Base-by-base conservation (phyloP, 2,888 invertebrate genomes). In the Timema cristinae region DNA sequence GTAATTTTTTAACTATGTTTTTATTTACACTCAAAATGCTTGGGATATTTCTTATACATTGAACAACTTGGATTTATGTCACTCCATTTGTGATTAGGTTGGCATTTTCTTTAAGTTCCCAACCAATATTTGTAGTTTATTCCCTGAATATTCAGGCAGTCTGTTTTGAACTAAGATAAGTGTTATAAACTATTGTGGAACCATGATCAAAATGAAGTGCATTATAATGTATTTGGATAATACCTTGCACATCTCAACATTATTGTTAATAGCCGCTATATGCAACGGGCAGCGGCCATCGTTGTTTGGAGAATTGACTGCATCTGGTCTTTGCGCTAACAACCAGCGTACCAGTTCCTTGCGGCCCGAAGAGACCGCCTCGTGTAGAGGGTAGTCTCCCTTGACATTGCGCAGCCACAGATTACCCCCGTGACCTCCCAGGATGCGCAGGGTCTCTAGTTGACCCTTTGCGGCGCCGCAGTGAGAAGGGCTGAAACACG, bases 401-500 rank as follows among this genome's bases (percentile, higher is more conserved):
- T 95, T 90, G 2, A 95, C 92, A 80, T 97, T 98, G 75, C 93
- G 87, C 71, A 94, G 84, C 93, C 98, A 97, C 66, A 98, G 85
- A 81, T 98, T 95, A 0, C 94, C 95, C 32, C 92, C 93, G 77
- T 90, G 88, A 66, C 87, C 86, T 78, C 88, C 87, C 50, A 94
- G 85, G 77, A 93, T 86, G 76, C 93, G 90, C 9, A 97, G 85
- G 9, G 94, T 93, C 81, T 95, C 93, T 76, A 95, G 86, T 81
- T 98, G 98, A 0, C 98, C 98, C 82, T 97, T 97, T 8, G 97
- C 94, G 72, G 97, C 96, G 2, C 97, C 97, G 78, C 97, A 97
- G 79, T 97, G 94, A 0, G 95, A 95, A 2, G 97, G 94, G 75
- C 89, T 89, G 79, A 56, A 32, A 32, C 32, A 32, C 32, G 4